Conservation (phyloP, 2,888 invertebrate species). For the Cynaeus angustus region DNA sequence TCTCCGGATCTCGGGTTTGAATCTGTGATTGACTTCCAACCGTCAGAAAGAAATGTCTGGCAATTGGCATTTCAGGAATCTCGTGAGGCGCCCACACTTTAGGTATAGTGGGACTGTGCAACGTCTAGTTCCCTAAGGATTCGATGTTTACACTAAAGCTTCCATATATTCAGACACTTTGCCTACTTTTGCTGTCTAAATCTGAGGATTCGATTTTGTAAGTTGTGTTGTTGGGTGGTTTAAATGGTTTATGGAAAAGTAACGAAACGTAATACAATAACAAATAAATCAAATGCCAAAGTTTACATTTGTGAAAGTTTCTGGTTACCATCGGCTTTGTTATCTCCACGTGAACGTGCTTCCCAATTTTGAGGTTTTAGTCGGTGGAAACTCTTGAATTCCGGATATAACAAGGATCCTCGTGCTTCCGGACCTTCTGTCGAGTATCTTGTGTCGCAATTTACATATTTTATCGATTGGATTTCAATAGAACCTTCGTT, state of each 20-base stretch:
- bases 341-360: conserved; percentile 39
- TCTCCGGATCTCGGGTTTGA: conserved; percentile 26
- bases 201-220: conserved; percentile 12
- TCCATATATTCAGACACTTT: conserved; percentile 40
- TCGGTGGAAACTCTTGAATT: conserved; percentile 45
- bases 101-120: conserved; percentile 19
- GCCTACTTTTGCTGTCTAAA: conserved; percentile 24
- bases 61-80: conserved; percentile 49
- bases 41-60: conserved; percentile 35
- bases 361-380: conserved; percentile 45
- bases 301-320: conserved; percentile 36
- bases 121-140: conserved; percentile 38
- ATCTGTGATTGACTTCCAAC: conserved; percentile 42
- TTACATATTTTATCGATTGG: conserved; percentile 48
- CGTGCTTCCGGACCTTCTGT: conserved; percentile 37
- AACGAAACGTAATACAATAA: conserved; percentile 21
- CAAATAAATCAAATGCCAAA: conserved; percentile 30
- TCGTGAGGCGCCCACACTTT: conserved; percentile 44
- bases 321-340: conserved; percentile 28
- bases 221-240: neutral
- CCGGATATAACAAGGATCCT: conserved; percentile 46
- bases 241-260: conserved; percentile 11
- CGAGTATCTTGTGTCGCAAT: conserved; percentile 44
- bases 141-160: conserved; percentile 49
- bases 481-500: conserved; percentile 31